A percentile compares a stretch with the other conserved stretches of the same genome.
Evolutionary conservation across 2,888 invertebrate species (phyloP).

Genomic region (Copidosoma aretas): DNA sequence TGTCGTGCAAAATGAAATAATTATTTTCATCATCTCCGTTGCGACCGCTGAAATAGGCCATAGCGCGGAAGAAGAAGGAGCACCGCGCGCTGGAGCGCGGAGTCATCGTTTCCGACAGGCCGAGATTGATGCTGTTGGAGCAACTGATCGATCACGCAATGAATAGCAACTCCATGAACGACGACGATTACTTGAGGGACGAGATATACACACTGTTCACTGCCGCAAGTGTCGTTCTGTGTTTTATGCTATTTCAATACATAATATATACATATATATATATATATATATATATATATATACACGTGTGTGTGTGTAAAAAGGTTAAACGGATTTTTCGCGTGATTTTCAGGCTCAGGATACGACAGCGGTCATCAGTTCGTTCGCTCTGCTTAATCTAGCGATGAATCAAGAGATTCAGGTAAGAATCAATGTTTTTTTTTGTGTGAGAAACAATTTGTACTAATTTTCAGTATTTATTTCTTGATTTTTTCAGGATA

Average conservation of each 20-base stretch:
- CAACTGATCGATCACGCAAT: conserved; percentile 38
- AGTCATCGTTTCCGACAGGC: conserved; percentile 32
- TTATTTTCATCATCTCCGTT: background rate
- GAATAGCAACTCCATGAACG: conserved; percentile 36
- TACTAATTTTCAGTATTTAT: conserved; percentile 1
- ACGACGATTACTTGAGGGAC: conserved; percentile 33
- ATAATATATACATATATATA: too few relatives aligned
- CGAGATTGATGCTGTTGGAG: conserved; percentile 40
- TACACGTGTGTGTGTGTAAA: too few relatives aligned
- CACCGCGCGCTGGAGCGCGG: conserved; percentile 34
- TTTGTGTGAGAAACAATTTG: too few relatives aligned
- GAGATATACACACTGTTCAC: conserved; percentile 46
- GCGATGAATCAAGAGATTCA: conserved; percentile 45
- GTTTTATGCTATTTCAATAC: too few relatives aligned
- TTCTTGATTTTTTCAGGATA: conserved; percentile 28
- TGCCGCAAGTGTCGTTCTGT: conserved; percentile 39
- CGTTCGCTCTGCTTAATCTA: conserved; percentile 44
- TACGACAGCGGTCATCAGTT: conserved; percentile 41
- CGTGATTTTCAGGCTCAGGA: conserved; percentile 43
- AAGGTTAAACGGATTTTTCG: background rate
- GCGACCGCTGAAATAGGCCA: conserved; percentile 29
- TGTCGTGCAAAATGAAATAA: background rate
- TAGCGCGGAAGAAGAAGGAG: conserved; percentile 43
- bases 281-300: too few relatives aligned
- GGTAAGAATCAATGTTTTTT: conserved; percentile 18